Base-by-base conservation (phyloP, 2,797 vertebrate genomes). In the Cirrhinus mrigala region DNA sequence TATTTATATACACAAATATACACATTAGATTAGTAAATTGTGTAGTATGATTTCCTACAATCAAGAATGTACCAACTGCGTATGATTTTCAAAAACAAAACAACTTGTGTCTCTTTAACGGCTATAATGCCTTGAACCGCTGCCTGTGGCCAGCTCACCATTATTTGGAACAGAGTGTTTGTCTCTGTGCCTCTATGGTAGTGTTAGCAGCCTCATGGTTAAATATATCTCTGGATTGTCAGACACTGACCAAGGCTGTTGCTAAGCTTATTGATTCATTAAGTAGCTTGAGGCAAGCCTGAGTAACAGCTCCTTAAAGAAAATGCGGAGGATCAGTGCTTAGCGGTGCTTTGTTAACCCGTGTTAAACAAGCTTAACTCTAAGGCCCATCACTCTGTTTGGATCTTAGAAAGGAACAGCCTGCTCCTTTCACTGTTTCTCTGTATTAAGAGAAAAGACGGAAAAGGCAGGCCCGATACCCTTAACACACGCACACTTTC, bases 321-420 rank as follows among this genome's bases (percentile, higher is more conserved):
- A 83, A 81, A 87, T 70, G 88, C 22, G 14, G 82, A 56, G 56
- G 82, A 81, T 81, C 86, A 75, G 69, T 69, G 77, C 70, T 75
- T 75, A 83, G 66, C 33, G 1, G 76, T 52, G 70, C 82, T 84
- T 81, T 75, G 69, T 74, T 84, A 75, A 75, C 46, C 75, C 37
- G 22, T 80, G 52, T 83, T 84, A 84, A 87, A 81, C 82, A 81
- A 77, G 82, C 82, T 82, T 71, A 85, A 54, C 71, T 71, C 64
- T 84, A 74, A 83, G 75, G 68, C 81, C 37, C 50, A 79, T 80
- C 50, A 69, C 22, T 87, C 73, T 70, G 11, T 64, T 50, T 46
- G 81, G 46, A 80, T 80, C 68, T 64, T n/a, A 52, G 68, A 83
- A 78, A 80, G 78, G 71, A 76, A 60, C 24, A 50, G 48, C 24